Evolutionary conservation across 2,113 vertebrate genomes (phyloP), one percentile per base, ranked within the genome.

Genomic region (Hippocampus guttulatus): DNA sequence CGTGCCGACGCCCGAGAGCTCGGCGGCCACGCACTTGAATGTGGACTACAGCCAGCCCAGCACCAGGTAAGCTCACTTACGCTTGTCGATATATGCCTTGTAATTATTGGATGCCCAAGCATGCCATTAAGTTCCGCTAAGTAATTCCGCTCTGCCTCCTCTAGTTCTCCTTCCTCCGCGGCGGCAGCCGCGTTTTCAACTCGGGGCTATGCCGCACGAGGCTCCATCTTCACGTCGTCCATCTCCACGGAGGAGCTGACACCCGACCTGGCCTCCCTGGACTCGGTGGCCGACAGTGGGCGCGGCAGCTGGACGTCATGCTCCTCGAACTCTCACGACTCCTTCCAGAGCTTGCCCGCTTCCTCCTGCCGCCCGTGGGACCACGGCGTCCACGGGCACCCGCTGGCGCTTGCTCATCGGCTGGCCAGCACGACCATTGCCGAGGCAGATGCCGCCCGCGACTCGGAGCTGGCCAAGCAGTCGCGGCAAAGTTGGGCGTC

Each of bases 301-400:
- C 94, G 95, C 18, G 96, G 96, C 62, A 99, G 96, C 89, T 99
- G 96, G 96, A 99, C 96, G 21, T 98, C 96, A 18, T 97, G 95
- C 90, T 98, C 96, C 5, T 97, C 95, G 83, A 97, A 92, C 70
- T 98, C 96, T 64, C 96, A 99, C 52, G 97, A 99, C 87, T 97
- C 94, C 84, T 95, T 98, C 88, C 97, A 98, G 88, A 95, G 88
- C 68, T 91, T 98, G 71, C 92, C 94, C 8, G 75, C 89, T 80
- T 95, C 90, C 16, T 88, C 90, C 76, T 90, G 88, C 62, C 84
- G 95, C 82, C 95, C 95, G 83, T 92, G 90, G 88, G 90, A 90
- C 84, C 88, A 90, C 74, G 89, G 89, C 78, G 84, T 88, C 75
- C 87, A 91, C 47, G 89, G 87, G 2, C 86, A 87, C 71, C 85